These are phyloP conservation scores for Lepisosteus osseus DNA, from an alignment of 2,113 vertebrate species.

Conservation along the genomic window DNA sequence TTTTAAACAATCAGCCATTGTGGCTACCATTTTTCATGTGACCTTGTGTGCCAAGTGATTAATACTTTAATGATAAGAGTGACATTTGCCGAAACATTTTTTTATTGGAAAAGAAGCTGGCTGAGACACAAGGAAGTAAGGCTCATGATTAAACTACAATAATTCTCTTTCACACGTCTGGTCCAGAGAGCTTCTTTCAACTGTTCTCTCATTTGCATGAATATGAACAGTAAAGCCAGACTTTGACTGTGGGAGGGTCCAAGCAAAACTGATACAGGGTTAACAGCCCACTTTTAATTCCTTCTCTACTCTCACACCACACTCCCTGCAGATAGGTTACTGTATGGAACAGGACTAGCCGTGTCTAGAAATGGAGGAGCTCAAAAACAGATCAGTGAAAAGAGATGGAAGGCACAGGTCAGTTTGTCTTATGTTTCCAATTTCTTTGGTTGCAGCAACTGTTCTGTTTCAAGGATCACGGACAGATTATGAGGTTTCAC, in stretches of 20 bases:
- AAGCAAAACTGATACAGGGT: conserved; percentile 5
- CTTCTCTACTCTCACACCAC: background rate
- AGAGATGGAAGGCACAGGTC: conserved; percentile 23
- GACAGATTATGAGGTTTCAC: background rate
- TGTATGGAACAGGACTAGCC: background rate
- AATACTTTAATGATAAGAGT: too few relatives aligned
- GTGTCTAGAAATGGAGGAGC: conserved; percentile 26
- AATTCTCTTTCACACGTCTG: too few relatives aligned
- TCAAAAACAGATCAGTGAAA: conserved; percentile 20
- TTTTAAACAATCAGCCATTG: too few relatives aligned
- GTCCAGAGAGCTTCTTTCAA: too few relatives aligned
- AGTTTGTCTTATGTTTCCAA: background rate
- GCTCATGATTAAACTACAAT: too few relatives aligned
- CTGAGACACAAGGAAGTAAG: too few relatives aligned
- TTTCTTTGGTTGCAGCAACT: too few relatives aligned
- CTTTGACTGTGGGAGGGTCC: background rate
- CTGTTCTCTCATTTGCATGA: too few relatives aligned
- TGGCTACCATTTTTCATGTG: too few relatives aligned
- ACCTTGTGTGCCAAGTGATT: too few relatives aligned
- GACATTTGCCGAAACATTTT: too few relatives aligned
- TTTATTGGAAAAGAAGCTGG: too few relatives aligned
- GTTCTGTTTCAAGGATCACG: background rate
- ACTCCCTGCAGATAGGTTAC: background rate
- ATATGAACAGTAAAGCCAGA: conserved; percentile 11
- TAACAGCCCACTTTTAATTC: background rate